Percentiles rank a stretch among this genome's conserved stretches.
Conservation (phyloP, 2,797 vertebrate species). For the Gambusia yucatana region DNA sequence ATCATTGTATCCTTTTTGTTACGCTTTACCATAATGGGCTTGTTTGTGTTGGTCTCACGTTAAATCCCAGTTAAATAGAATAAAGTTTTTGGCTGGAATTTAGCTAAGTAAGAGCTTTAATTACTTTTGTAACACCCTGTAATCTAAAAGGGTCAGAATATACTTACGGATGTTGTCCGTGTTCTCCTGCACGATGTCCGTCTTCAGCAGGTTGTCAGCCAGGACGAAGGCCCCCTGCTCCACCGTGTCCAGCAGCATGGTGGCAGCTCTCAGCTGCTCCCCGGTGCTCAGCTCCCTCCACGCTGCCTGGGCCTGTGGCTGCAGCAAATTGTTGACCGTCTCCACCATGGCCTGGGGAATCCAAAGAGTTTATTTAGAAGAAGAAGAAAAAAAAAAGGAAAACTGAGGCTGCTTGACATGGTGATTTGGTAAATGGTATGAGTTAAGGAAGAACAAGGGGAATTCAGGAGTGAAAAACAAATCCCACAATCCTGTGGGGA, state of each 20-base stretch:
- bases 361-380: slow-evolving; percentile 48
- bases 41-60: neutral
- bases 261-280: slow-evolving; percentile 93
- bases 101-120: neutral
- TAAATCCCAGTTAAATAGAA: neutral
- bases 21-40: neutral
- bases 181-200: slow-evolving; percentile 95
- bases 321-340: slow-evolving; percentile 97
- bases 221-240: slow-evolving; percentile 97
- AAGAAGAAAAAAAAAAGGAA: neutral
- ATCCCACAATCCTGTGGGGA: slow-evolving; percentile 27
- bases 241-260: slow-evolving; percentile 95
- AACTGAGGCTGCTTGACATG: slow-evolving; percentile 41
- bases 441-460: slow-evolving; percentile 38
- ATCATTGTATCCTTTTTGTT: neutral
- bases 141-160: neutral
- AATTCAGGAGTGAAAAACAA: slow-evolving; percentile 32
- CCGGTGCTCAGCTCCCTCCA: slow-evolving; percentile 90
- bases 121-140: too few relatives aligned
- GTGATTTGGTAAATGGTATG: slow-evolving; percentile 47
- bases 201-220: slow-evolving; percentile 98
- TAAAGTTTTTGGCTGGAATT: neutral
- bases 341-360: slow-evolving; percentile 90
- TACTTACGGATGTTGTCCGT: slow-evolving; percentile 97
- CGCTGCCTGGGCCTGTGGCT: slow-evolving; percentile 89